Percentiles rank a stretch among this genome's conserved stretches.
Evolutionary conservation across 2,797 vertebrate genomes (phyloP).

Genomic region (Phalloptychus januarius): DNA sequence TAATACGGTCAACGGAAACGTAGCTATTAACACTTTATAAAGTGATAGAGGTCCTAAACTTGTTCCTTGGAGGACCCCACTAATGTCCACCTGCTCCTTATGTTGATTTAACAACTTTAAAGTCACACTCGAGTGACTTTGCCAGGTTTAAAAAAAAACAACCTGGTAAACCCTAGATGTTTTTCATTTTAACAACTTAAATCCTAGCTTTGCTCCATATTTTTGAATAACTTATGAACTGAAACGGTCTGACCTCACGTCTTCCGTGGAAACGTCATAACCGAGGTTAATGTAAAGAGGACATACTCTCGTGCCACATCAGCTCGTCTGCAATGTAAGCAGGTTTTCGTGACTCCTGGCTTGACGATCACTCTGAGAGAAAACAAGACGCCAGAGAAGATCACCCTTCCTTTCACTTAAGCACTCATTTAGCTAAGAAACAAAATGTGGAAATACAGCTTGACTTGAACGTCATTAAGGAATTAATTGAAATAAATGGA

Average conservation of each 20-base stretch:
- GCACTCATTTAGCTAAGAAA: slow-evolving; percentile 18
- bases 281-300: background rate
- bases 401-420: slow-evolving; percentile 17
- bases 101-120: background rate
- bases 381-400: slow-evolving; percentile 26
- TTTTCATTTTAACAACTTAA: background rate
- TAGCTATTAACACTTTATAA: background rate
- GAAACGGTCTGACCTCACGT: background rate
- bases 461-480: slow-evolving; percentile 37
- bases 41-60: background rate
- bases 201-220: background rate
- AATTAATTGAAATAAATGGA: slow-evolving; percentile 64
- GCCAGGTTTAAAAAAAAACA: background rate
- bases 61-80: background rate
- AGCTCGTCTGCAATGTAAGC: slow-evolving; percentile 19
- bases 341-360: slow-evolving; percentile 16
- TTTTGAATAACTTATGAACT: background rate
- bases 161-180: too few relatives aligned
- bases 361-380: slow-evolving; percentile 37
- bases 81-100: background rate
- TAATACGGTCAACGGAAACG: too few relatives aligned
- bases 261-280: background rate
- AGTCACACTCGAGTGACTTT: background rate
- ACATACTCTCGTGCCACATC: slow-evolving; percentile 11
- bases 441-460: slow-evolving; percentile 10